Percentiles rank a stretch among this genome's conserved stretches.
phyloP scores from a whole-genome alignment of 2,888 invertebrate genomes.

The Norana najaformis region DNA sequence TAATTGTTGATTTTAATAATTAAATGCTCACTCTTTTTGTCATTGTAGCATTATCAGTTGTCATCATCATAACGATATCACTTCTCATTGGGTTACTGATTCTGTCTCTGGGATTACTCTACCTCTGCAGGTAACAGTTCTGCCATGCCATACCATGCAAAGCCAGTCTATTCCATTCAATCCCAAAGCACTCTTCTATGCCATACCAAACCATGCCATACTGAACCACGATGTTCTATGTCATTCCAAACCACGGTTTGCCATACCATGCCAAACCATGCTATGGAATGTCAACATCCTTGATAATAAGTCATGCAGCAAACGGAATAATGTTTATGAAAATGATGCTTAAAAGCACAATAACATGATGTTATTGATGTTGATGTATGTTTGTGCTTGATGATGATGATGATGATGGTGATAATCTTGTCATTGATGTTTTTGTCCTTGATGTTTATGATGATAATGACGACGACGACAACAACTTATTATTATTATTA shows the following conservation, averaged over 20 bases:
- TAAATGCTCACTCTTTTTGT: neutral
- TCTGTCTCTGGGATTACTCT: conserved; percentile 25
- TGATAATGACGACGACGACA: too few species aligned
- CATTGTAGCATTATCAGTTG: conserved; percentile 13
- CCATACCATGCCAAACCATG: neutral
- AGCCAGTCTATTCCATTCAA: neutral
- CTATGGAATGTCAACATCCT: neutral
- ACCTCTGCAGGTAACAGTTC: conserved; percentile 28
- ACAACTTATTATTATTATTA: too few species aligned
- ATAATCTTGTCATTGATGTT: neutral
- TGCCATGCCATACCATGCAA: neutral
- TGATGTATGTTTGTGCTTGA: neutral
- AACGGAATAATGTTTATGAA: neutral
- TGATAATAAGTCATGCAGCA: neutral
- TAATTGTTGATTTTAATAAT: too few species aligned
- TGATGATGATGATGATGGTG: neutral
- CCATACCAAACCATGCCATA: neutral
- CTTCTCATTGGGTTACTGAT: conserved; percentile 27
- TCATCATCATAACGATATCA: conserved; percentile 28
- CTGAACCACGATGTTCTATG: neutral
- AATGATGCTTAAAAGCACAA: neutral
- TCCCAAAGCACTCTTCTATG: too few species aligned
- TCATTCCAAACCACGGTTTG: neutral
- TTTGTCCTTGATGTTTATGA: too few species aligned
- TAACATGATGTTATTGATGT: neutral